A percentile compares a stretch with the other conserved stretches of the same genome.
These are phyloP conservation scores for Verasper variegatus DNA, from an alignment of 2,113 vertebrate genomes.

Conservation along the genomic window DNA sequence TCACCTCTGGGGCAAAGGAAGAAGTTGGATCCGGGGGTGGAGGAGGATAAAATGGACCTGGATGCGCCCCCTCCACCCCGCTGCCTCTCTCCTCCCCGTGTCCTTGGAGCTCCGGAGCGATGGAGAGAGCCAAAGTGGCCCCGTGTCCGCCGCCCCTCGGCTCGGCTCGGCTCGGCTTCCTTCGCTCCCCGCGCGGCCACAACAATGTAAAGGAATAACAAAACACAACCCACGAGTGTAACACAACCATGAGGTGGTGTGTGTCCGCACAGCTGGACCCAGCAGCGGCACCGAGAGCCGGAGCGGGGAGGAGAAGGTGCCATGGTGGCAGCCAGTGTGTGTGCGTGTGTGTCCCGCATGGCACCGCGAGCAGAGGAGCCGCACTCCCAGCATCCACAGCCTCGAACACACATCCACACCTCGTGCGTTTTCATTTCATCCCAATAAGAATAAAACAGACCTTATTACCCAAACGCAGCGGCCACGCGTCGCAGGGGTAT, in stretches of 20 bases:
- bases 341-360: constrained; percentile 62
- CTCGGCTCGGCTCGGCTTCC: background rate
- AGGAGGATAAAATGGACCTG: background rate
- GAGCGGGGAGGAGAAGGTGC: constrained; percentile 49
- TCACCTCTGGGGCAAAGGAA: background rate
- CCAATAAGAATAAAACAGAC: too few relatives aligned
- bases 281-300: constrained; percentile 30
- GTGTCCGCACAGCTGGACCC: constrained; percentile 60
- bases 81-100: constrained; percentile 52
- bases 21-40: background rate
- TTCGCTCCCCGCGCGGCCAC: too few relatives aligned
- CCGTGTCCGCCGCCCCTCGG: constrained; percentile 38
- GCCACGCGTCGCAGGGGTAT: constrained; percentile 40
- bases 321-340: constrained; percentile 60
- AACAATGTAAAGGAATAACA: background rate
- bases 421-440: background rate
- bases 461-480: background rate
- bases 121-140: constrained; percentile 58
- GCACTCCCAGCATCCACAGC: background rate
- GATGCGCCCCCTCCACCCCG: constrained; percentile 32
- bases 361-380: constrained; percentile 47
- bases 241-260: background rate
- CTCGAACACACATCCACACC: background rate
- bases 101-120: constrained; percentile 67
- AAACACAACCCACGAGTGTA: background rate